Evolutionary conservation across 1,140 invertebrate genomes (phyloP), one percentile per base, ranked within the genome.

Genomic region (Euura lappo): DNA sequence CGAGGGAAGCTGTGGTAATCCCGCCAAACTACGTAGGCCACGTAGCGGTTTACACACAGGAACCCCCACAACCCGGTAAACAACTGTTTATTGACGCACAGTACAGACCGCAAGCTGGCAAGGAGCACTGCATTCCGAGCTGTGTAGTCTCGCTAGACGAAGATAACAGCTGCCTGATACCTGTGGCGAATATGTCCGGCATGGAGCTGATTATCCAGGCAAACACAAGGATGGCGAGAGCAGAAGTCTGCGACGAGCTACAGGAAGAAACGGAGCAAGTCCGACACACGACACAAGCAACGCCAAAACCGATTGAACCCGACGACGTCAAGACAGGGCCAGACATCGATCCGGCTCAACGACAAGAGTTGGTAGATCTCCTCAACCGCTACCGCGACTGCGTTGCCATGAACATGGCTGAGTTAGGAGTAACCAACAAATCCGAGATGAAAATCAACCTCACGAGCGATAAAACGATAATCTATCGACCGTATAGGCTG

Each of bases 381-480:
- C 8, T 28, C 60, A 5, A 73, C 51, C 11, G 65, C 44, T 47
- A 10, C 11, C 47, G 47, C 47, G 47, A 51, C 2, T 43, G 13
- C 67, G 66, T 42, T 28, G 64, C 4, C 51, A 47, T 8, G 2
- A 69, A 2, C 13, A 13, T 69, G 5, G n/a, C 10, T 10, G 74
- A 81, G 65, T 45, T 81, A 6, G 80, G 79, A 4, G 65, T 70
- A 6, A 74, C 78, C 1, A 78, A 76, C 47, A 45, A 51, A 1
- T 68, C 75, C 4, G 75, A 81, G 68, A 77, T 83, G 65, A 75
- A 78, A 42, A 79, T 84, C 13, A 45, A 76, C 44, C 72, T 83
- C 2, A 72, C 66, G 3, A 74, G 79, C 46, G 74, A 84, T 42
- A 67, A 72, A 28, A 80, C 81, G 6, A 67, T 82, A 44, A 66